These are phyloP conservation scores for Channallabes apus DNA, from an alignment of 2,797 vertebrate species.

Conservation along the genomic window DNA sequence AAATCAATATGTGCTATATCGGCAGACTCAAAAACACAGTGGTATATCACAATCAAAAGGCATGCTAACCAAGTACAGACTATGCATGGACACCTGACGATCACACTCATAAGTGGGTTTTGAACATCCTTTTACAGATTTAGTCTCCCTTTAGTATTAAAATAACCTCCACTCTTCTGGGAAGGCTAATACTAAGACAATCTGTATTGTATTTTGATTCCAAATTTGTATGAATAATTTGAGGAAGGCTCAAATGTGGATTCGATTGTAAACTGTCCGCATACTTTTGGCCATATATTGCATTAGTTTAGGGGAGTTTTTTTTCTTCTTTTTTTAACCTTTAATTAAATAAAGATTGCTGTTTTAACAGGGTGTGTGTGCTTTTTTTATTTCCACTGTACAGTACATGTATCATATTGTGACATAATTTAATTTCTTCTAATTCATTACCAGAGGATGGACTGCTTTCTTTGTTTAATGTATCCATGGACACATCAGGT, in stretches of 20 bases:
- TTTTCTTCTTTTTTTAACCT: no score
- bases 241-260: no score
- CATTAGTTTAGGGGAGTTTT: background rate
- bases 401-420: background rate
- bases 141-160: background rate
- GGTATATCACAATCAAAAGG: background rate
- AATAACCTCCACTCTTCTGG: background rate
- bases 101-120: background rate
- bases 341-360: background rate
- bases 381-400: background rate
- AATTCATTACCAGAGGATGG: constrained; percentile 69
- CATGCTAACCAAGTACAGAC: background rate
- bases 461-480: constrained; percentile 80
- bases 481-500: constrained; percentile 83
- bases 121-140: background rate
- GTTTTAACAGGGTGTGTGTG: background rate
- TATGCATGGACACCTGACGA: background rate
- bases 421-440: background rate
- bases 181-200: no score
- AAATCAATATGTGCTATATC: background rate
- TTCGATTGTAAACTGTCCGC: no score
- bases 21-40: background rate
- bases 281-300: background rate
- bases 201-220: no score
- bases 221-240: no score